Conservation (phyloP, 2,888 invertebrate species). For the Dicyrtomina minuta region DNA sequence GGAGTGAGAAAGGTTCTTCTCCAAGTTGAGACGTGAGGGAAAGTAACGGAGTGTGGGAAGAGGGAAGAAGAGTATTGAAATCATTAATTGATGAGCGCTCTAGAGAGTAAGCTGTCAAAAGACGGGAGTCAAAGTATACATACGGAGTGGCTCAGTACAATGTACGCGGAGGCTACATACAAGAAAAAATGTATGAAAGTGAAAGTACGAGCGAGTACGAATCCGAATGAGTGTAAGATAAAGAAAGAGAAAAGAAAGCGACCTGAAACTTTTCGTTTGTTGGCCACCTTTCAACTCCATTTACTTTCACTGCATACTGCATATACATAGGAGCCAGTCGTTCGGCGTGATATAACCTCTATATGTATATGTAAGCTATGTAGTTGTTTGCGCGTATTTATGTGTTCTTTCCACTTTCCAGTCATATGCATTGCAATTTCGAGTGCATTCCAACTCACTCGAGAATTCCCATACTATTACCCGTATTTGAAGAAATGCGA, state of each 20-base stretch:
- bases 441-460: background rate
- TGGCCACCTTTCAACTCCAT: conserved; percentile 36
- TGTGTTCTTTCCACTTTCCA: background rate
- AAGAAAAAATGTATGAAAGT: too few relatives aligned
- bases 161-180: too few relatives aligned
- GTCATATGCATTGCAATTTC: background rate
- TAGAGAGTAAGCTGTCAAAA: conserved; percentile 20
- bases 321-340: too few relatives aligned
- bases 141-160: too few relatives aligned
- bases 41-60: conserved; percentile 16
- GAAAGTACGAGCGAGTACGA: too few relatives aligned
- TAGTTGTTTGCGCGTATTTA: too few relatives aligned
- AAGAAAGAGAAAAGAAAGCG: background rate
- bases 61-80: conserved; percentile 15
- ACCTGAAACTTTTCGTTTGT: conserved; percentile 15
- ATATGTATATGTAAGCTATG: too few relatives aligned
- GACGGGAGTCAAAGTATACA: background rate
- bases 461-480: too few relatives aligned
- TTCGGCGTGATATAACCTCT: too few relatives aligned
- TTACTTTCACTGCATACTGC: conserved; percentile 7
- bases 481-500: too few relatives aligned
- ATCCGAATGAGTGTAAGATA: too few relatives aligned
- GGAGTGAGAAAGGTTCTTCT: background rate
- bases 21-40: conserved; percentile 11
- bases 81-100: conserved; percentile 12